phyloP scores from a whole-genome alignment of 2,797 vertebrate species.

The Clarias laeviceps region DNA sequence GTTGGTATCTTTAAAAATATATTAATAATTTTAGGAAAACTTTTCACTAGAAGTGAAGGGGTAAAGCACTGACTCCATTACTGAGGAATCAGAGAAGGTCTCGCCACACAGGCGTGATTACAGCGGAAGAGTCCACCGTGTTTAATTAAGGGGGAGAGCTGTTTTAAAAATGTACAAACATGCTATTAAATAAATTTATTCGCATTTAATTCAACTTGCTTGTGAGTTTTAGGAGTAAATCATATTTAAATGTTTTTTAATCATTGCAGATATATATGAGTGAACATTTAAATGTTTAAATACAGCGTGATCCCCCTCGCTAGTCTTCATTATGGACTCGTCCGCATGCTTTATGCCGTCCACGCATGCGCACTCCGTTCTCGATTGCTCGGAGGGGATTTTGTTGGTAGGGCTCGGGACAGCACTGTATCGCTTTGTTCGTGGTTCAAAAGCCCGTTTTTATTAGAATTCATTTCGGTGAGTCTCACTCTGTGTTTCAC shows the following conservation, averaged over 20 bases:
- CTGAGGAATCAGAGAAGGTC: neutral
- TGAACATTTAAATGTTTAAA: no score
- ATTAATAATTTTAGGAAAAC: neutral
- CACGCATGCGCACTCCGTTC: conserved; percentile 66
- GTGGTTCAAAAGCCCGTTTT: conserved; percentile 72
- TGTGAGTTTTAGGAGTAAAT: no score
- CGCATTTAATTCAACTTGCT: neutral
- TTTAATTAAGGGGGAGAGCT: neutral
- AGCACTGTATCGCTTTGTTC: conserved; percentile 63
- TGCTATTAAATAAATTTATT: neutral
- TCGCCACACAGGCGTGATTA: conserved; percentile 9
- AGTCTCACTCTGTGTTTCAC: conserved; percentile 34
- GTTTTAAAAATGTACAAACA: neutral
- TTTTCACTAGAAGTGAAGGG: neutral
- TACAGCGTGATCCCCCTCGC: neutral
- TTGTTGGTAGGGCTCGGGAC: conserved; percentile 66
- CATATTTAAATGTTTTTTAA: no score
- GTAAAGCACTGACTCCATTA: conserved; percentile 12
- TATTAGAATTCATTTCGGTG: conserved; percentile 83
- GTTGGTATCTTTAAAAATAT: neutral
- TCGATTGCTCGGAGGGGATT: conserved; percentile 64
- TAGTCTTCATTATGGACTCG: neutral
- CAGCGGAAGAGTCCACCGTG: neutral
- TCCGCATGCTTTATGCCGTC: conserved; percentile 23
- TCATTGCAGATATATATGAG: no score